phyloP scores from a whole-genome alignment of 1,140 invertebrate species.

The Formica selysi region DNA sequence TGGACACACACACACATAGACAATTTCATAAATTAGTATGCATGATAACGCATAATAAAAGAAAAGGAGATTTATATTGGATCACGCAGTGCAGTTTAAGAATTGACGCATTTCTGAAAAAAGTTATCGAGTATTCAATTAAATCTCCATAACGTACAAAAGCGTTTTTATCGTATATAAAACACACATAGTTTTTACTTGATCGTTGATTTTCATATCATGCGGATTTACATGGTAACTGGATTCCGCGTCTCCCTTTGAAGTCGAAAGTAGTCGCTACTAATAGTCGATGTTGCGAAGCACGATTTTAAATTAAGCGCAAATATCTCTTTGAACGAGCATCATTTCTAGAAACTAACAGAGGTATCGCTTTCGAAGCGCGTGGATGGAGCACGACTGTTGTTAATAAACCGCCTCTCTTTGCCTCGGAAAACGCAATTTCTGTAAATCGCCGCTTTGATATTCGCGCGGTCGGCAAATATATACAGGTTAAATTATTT shows the following conservation, averaged over 20 bases:
- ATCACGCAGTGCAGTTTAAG: constrained; percentile 10
- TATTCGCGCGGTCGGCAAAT: neutral
- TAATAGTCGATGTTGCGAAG: constrained; percentile 44
- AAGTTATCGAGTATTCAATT: constrained; percentile 24
- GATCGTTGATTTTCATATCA: constrained; percentile 51
- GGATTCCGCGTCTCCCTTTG: constrained; percentile 48
- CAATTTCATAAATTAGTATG: constrained; percentile 36
- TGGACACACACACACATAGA: neutral
- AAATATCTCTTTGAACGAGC: constrained; percentile 51
- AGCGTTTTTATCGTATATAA: constrained; percentile 33
- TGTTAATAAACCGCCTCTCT: constrained; percentile 48
- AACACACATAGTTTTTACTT: constrained; percentile 19
- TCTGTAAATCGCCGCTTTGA: constrained; percentile 40
- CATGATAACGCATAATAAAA: constrained; percentile 1
- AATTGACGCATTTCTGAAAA: constrained; percentile 1
- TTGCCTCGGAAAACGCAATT: constrained; percentile 46
- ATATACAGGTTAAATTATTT: constrained; percentile 6
- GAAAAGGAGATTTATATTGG: neutral
- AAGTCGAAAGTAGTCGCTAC: constrained; percentile 38
- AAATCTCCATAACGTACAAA: constrained; percentile 38
- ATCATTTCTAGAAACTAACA: constrained; percentile 60
- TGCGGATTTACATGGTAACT: constrained; percentile 47
- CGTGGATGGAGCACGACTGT: constrained; percentile 15
- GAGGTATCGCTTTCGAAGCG: constrained; percentile 33
- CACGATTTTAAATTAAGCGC: constrained; percentile 60